Conservation (phyloP, 1,140 invertebrate genomes). For the Drosophila arawakana region DNA sequence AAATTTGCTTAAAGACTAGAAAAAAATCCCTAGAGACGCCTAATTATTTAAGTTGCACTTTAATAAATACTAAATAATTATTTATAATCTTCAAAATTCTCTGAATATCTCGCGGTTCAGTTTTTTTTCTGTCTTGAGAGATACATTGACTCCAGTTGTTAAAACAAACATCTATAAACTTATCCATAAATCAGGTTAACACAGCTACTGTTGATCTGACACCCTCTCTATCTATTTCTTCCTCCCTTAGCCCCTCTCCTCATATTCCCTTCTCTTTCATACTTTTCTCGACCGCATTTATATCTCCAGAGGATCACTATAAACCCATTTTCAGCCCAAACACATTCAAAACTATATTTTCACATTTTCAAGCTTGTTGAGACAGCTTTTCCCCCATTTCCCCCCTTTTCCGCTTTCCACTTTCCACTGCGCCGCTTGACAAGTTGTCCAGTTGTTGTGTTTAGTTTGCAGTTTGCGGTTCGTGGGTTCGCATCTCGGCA, state of each 20-base stretch:
- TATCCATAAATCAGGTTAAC: slow-evolving; percentile 61
- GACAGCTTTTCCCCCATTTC: neutral
- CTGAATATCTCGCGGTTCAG: neutral
- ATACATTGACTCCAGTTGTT: slow-evolving; percentile 1
- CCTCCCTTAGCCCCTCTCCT: too few species aligned
- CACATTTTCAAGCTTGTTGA: slow-evolving; percentile 23
- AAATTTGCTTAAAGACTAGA: neutral
- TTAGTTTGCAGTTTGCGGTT: slow-evolving; percentile 73
- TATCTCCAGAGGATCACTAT: slow-evolving; percentile 69
- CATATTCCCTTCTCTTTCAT: too few species aligned
- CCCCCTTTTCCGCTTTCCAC: neutral
- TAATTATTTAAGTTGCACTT: too few species aligned
- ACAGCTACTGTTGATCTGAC: neutral
- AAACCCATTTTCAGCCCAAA: slow-evolving; percentile 60
- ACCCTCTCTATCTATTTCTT: neutral
- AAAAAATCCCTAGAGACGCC: neutral
- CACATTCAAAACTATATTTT: slow-evolving; percentile 58
- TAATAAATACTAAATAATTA: too few species aligned
- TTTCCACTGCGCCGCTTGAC: neutral
- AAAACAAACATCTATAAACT: slow-evolving; percentile 37
- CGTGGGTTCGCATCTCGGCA: slow-evolving; percentile 58
- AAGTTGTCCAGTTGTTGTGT: slow-evolving; percentile 53
- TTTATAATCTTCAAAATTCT: too few species aligned
- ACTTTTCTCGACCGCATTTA: slow-evolving; percentile 6
- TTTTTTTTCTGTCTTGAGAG: neutral